Conservation (phyloP, 1,140 invertebrate species). For the Druon quercuslanigerum region DNA sequence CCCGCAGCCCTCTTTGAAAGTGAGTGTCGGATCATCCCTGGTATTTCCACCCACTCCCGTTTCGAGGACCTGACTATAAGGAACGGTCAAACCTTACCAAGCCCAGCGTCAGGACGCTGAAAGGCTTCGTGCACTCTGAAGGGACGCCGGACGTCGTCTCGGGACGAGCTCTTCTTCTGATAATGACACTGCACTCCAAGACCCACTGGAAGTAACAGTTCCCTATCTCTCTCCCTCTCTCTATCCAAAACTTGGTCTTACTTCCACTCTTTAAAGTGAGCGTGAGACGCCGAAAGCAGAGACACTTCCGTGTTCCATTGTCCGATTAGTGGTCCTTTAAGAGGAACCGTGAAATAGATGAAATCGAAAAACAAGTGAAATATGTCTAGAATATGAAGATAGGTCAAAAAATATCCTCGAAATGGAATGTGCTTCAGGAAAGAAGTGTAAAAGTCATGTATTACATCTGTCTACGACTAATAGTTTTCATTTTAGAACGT, state of each 20-base stretch:
- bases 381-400: no score
- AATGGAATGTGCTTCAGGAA: neutral
- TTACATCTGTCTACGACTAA: neutral
- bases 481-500: neutral
- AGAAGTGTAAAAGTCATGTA: neutral
- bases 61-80: conserved; percentile 30
- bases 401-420: no score
- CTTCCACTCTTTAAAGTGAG: no score
- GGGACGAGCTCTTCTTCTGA: conserved; percentile 34
- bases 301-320: no score
- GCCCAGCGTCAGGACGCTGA: conserved; percentile 10
- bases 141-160: conserved; percentile 32
- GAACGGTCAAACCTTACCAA: conserved; percentile 29
- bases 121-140: conserved; percentile 34
- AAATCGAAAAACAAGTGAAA: no score
- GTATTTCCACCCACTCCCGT: neutral
- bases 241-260: no score
- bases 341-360: no score
- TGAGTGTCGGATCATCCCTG: conserved; percentile 2
- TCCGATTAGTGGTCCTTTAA: no score
- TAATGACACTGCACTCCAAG: conserved; percentile 47
- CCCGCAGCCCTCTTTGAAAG: conserved; percentile 16
- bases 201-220: neutral
- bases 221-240: neutral
- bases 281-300: no score